A percentile compares a stretch with the other conserved stretches of the same genome.
Conservation (phyloP, 92 coral and sea anemone genomes). For the Siderastrea radians region DNA sequence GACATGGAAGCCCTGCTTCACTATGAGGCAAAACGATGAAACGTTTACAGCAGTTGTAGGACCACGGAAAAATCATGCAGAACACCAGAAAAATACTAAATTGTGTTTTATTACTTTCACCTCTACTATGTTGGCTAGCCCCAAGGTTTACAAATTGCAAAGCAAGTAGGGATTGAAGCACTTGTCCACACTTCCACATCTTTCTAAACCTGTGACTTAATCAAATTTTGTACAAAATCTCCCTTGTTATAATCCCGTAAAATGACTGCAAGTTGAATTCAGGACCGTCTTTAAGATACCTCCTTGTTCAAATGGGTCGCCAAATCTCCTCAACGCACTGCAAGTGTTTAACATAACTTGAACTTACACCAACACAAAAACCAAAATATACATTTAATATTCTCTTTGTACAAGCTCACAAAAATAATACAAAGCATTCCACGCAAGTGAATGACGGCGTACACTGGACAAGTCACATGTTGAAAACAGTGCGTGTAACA, state of each 20-base stretch:
- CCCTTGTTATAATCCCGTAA: not conserved
- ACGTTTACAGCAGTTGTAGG: too few relatives aligned
- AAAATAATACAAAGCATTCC: slow-evolving; percentile 37
- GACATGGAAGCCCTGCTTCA: too few relatives aligned
- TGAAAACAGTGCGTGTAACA: not conserved
- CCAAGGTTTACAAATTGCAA: not conserved
- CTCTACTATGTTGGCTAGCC: not conserved
- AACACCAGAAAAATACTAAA: not conserved
- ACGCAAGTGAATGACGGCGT: not conserved
- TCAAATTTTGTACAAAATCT: slow-evolving; percentile 2
- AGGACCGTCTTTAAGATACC: not conserved
- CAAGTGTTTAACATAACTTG: not conserved
- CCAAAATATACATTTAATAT: slow-evolving; percentile 34
- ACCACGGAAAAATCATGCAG: not conserved
- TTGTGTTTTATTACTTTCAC: not conserved
- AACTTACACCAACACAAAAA: not conserved
- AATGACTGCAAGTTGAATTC: not conserved
- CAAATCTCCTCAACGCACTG: not conserved
- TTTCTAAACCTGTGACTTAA: not conserved
- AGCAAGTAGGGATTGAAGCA: not conserved
- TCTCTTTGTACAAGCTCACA: slow-evolving; percentile 56
- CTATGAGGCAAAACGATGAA: too few relatives aligned
- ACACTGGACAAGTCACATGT: not conserved
- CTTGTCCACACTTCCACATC: not conserved
- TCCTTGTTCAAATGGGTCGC: not conserved